A percentile compares a stretch with the other conserved stretches of the same genome.
Evolutionary conservation across 23 tunicate genomes (phyloP).

Genomic region (Ascidia mentula): DNA sequence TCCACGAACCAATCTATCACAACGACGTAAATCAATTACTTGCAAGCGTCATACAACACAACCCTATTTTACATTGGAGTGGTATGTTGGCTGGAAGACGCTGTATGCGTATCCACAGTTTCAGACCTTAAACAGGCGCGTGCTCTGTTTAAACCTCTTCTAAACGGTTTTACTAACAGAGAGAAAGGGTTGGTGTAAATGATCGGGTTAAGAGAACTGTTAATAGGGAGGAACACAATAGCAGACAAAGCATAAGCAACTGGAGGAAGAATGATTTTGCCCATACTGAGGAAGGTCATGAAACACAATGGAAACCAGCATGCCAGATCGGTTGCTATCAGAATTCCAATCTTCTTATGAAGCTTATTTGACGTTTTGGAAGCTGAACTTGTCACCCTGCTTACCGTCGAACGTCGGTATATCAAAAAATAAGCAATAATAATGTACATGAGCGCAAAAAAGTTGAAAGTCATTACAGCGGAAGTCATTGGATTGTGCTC

Average conservation of each 20-base stretch:
- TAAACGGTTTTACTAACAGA: too few relatives aligned
- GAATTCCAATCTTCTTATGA: background rate
- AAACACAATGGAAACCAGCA: slow-evolving; percentile 2
- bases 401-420: background rate
- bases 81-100: too few relatives aligned
- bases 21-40: too few relatives aligned
- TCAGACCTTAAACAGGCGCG: too few relatives aligned
- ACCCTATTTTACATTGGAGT: too few relatives aligned
- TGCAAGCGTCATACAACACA: too few relatives aligned
- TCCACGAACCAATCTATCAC: too few relatives aligned
- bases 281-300: slow-evolving; percentile 6
- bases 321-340: background rate
- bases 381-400: background rate
- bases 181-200: slow-evolving; percentile 9
- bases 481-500: background rate
- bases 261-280: background rate
- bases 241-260: slow-evolving; percentile 17
- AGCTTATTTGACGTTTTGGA: background rate
- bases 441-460: background rate
- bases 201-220: slow-evolving; percentile 9
- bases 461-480: background rate
- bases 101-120: too few relatives aligned
- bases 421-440: background rate
- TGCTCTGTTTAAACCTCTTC: too few relatives aligned
- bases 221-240: slow-evolving; percentile 4